Percentiles rank a stretch among this genome's conserved stretches.
Conservation (phyloP, 92 coral and sea anemone species). For the Umimayanthus chanpuru region DNA sequence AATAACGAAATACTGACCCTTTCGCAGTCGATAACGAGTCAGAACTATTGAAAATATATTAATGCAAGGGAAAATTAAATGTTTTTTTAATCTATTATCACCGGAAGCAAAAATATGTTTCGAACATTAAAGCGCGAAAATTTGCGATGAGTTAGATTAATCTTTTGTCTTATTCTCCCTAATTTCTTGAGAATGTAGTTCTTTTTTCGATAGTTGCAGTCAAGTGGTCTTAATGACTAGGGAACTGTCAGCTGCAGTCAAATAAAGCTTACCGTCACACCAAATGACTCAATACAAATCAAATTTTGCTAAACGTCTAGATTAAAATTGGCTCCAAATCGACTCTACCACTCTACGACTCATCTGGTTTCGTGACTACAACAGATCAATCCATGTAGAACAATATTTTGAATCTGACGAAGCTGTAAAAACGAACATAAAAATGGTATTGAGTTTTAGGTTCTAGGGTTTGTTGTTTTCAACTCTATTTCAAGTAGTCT, state of each 20-base stretch:
- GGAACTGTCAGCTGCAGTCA: not conserved
- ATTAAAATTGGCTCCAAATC: not conserved
- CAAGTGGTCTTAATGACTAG: not conserved
- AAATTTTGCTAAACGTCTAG: not conserved
- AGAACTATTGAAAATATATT: not conserved
- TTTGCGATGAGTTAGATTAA: not conserved
- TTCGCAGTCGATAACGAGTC: not conserved
- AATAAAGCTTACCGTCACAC: not conserved
- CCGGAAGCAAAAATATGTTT: not conserved
- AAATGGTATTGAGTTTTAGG: not conserved
- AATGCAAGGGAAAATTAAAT: not conserved
- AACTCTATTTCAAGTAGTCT: not conserved
- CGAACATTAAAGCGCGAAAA: not conserved
- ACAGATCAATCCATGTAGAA: not conserved
- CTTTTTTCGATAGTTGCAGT: not conserved
- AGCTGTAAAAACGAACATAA: not conserved
- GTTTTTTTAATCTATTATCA: constrained; percentile 10
- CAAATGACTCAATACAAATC: not conserved
- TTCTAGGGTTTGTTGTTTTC: not conserved
- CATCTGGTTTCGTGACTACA: not conserved
- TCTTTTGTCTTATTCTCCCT: not conserved
- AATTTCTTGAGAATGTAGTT: not conserved
- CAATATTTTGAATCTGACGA: not conserved
- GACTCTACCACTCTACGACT: not conserved
- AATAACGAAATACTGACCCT: not conserved